Percentiles rank a stretch among this genome's conserved stretches.
Evolutionary conservation across 2,888 invertebrate species (phyloP).

Genomic region (Dasysyrphus albostriatus): DNA sequence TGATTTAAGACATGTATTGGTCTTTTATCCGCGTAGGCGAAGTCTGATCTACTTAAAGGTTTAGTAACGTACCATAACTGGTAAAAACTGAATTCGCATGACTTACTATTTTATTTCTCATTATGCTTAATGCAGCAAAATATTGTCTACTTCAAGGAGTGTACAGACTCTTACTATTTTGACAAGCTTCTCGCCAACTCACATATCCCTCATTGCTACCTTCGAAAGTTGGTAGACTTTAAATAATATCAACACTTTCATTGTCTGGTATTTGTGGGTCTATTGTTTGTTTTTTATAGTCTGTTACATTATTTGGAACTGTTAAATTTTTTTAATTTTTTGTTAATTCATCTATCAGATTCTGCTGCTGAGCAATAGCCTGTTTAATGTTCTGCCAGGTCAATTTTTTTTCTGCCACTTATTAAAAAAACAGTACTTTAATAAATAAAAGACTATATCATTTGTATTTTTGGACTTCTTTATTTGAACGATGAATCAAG

Average conservation of each 20-base stretch:
- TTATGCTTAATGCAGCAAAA: slow-evolving; percentile 10
- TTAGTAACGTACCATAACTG: slow-evolving; percentile 7
- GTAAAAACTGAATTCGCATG: slow-evolving; percentile 8
- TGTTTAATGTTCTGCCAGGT: no score
- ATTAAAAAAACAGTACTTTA: no score
- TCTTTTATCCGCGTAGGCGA: no score
- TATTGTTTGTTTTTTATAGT: slow-evolving; percentile 5
- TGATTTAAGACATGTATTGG: slow-evolving; percentile 25
- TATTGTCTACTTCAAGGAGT: slow-evolving; percentile 5
- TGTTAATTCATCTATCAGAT: not conserved
- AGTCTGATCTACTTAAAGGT: not conserved
- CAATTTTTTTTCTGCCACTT: no score
- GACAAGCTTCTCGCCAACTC: slow-evolving; percentile 9
- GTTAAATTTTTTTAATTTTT: no score
- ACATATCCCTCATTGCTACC: slow-evolving; percentile 3
- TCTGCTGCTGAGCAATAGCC: not conserved
- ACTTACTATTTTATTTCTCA: slow-evolving; percentile 9
- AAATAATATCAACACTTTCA: slow-evolving; percentile 4
- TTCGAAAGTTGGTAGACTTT: slow-evolving; percentile 3
- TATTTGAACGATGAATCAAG: no score
- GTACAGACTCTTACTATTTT: slow-evolving; percentile 15
- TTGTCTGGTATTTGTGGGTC: slow-evolving; percentile 1
- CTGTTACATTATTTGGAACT: slow-evolving; percentile 10
- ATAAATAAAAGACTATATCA: no score
- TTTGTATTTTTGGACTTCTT: no score